Base-by-base conservation (phyloP, 2,888 invertebrate species). In the Prostheceraeus crozeri region DNA sequence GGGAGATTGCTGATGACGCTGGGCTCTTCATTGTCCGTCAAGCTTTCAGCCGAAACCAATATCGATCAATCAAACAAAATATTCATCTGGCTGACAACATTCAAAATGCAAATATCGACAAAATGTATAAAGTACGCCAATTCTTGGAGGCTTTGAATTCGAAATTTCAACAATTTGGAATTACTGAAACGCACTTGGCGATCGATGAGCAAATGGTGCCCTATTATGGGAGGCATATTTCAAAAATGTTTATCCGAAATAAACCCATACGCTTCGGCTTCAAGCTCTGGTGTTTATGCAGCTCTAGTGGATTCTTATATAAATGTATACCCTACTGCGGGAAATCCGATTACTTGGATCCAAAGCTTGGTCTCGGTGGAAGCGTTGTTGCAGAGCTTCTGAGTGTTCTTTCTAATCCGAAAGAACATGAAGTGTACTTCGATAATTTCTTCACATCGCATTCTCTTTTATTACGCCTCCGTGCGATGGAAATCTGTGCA, bases 201-300 rank as follows among this genome's bases (percentile, higher is more conserved):
- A 55, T 72, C 60, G 73, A 72, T 65, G 71, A 74, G 63, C 64
- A 68, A 8, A 72, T 74, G 72, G 66, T 70, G n/a, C 69, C 71
- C n/a, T 75, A 75, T 62, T 74, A 67, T 65, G 72, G 66, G 10
- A 27, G 58, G 27, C 67, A 67, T 56, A 60, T 64, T 19, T 46
- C 60, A 6, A 66, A 65, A 51, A 65, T 65, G 45, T 65, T 62
- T 35, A 66, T 63, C 16, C 45, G 62, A 27, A 65, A 66, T 19
- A 68, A 67, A 57, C 65, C 66, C 6, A 64, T 67, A 14, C 33
- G 66, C 6, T 67, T 64, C 64, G 64, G 67, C 1, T 68, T 60
- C 55, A 68, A 65, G 40, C 45, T 65, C 27, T 65, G 63, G 65
- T 51, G 46, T 21, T 35, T 64, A n/a, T 53, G 52, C 11, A 59